A percentile compares a stretch with the other conserved stretches of the same genome.
These are phyloP conservation scores for Megalops cyprinoides DNA, from an alignment of 2,797 vertebrate genomes.

Conservation along the genomic window DNA sequence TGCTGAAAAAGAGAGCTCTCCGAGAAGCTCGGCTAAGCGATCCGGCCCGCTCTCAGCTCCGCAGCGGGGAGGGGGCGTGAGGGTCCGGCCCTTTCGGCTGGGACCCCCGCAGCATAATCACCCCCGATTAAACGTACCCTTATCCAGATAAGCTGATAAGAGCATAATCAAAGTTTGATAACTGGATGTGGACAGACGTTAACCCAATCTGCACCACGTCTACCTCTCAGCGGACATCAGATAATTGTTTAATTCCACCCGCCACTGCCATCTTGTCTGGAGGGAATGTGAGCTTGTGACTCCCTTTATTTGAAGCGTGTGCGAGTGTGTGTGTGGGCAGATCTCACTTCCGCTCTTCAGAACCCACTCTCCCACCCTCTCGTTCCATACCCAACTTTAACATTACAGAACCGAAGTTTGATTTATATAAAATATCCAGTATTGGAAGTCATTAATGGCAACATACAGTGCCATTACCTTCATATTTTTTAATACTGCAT, in stretches of 20 bases:
- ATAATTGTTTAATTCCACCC: constrained; percentile 18
- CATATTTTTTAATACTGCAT: too few relatives aligned
- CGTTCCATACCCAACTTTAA: background rate
- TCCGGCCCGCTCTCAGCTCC: background rate
- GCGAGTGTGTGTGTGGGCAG: background rate
- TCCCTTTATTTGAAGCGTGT: background rate
- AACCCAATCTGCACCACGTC: constrained; percentile 34
- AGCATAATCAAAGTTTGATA: constrained; percentile 49
- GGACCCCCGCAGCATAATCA: constrained; percentile 36
- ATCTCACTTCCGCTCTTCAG: background rate
- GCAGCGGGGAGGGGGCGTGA: background rate
- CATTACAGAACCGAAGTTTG: background rate
- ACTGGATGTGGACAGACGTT: constrained; percentile 45
- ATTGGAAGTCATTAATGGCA: background rate
- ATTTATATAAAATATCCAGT: background rate
- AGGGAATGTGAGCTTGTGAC: background rate
- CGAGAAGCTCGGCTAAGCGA: background rate
- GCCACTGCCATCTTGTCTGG: background rate
- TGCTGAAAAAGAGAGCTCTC: background rate
- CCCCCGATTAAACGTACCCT: constrained; percentile 39
- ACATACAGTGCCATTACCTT: too few relatives aligned
- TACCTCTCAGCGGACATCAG: constrained; percentile 41
- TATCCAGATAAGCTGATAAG: constrained; percentile 51
- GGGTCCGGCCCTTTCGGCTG: constrained; percentile 3
- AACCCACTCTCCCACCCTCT: background rate